Evolutionary conservation across 2,797 vertebrate species (phyloP).

Genomic region (Morus bassanus): DNA sequence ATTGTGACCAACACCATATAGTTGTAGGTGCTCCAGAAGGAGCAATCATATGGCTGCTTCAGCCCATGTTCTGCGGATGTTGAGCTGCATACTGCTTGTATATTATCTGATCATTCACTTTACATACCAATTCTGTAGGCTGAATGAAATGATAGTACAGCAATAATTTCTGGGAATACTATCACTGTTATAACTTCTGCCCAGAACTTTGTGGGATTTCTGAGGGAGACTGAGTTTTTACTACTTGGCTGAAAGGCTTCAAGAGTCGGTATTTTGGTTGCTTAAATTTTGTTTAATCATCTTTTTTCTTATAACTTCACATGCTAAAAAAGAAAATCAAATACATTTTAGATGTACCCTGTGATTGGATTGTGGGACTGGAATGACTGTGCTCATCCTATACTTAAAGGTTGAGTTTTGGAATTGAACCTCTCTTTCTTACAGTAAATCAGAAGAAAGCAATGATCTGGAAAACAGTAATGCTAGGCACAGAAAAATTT

Average conservation of each 20-base stretch:
- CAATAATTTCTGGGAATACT: background rate
- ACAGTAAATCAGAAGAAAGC: conserved; percentile 78
- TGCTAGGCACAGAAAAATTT: conserved; percentile 76
- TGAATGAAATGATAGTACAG: background rate
- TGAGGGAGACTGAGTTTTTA: background rate
- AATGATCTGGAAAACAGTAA: conserved; percentile 61
- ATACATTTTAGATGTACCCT: background rate
- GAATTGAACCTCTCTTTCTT: background rate
- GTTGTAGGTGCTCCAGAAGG: background rate
- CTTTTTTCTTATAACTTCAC: background rate
- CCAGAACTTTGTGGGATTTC: background rate
- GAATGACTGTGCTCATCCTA: background rate
- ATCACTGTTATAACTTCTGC: background rate
- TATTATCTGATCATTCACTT: background rate
- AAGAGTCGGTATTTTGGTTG: background rate
- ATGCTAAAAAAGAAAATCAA: background rate
- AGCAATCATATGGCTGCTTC: background rate
- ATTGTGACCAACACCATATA: background rate
- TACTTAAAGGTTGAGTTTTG: background rate
- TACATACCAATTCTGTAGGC: background rate
- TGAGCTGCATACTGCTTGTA: background rate
- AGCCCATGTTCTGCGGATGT: background rate
- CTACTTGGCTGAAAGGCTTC: background rate
- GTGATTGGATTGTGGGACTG: background rate
- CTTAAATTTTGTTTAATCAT: background rate